These are phyloP conservation scores for Phymatocera aterrima DNA, from an alignment of 2,888 invertebrate species.

Conservation along the genomic window DNA sequence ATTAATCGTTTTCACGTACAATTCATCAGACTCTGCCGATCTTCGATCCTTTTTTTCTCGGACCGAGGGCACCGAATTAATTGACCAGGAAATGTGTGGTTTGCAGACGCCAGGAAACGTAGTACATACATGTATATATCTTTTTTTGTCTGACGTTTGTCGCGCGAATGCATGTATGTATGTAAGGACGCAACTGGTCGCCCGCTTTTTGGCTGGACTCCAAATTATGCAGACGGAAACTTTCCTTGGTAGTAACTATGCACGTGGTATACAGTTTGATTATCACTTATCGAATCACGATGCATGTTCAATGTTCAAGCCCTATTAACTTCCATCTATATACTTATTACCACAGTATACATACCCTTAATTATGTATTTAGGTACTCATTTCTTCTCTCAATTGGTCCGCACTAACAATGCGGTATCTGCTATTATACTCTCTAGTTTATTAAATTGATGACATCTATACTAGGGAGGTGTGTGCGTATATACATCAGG, in stretches of 20 bases:
- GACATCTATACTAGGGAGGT: no score
- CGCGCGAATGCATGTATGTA: constrained; percentile 42
- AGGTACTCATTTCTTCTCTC: no score
- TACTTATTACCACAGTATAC: not conserved
- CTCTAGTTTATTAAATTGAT: no score
- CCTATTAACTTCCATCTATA: not conserved
- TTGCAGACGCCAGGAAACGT: constrained; percentile 45
- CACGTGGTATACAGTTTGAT: constrained; percentile 11
- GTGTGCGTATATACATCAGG: no score
- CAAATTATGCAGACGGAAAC: constrained; percentile 65
- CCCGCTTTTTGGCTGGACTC: constrained; percentile 67
- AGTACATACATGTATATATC: constrained; percentile 33
- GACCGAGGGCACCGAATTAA: not conserved
- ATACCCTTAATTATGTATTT: no score
- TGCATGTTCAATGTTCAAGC: constrained; percentile 1
- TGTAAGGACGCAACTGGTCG: constrained; percentile 68
- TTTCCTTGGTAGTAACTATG: not conserved
- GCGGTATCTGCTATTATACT: no score
- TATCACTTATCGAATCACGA: constrained; percentile 23
- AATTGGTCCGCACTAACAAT: no score
- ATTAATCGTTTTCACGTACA: no score
- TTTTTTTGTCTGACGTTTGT: constrained; percentile 43
- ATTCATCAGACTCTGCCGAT: no score
- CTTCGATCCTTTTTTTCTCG: not conserved
- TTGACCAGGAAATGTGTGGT: constrained; percentile 53